Percentiles rank a stretch among this genome's conserved stretches.
These are phyloP conservation scores for Machaerirhynchus nigripectus DNA, from an alignment of 2,113 vertebrate species.

Conservation along the genomic window DNA sequence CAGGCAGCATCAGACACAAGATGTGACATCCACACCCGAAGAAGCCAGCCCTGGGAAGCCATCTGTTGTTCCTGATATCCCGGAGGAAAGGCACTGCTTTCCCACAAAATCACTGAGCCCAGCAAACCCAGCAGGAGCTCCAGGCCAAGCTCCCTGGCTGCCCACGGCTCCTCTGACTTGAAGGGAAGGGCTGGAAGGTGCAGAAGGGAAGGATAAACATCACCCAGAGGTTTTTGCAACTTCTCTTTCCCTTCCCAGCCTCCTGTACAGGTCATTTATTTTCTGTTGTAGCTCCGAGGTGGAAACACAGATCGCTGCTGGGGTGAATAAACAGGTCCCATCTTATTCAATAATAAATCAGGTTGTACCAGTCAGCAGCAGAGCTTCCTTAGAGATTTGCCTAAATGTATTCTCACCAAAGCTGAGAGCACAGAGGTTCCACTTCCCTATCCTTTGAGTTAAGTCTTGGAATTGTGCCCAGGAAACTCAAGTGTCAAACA, in stretches of 20 bases:
- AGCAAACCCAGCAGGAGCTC: not conserved
- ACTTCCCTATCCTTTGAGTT: not conserved
- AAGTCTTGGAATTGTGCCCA: conserved; percentile 18
- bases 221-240: not conserved
- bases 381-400: not conserved
- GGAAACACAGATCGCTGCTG: not conserved
- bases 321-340: not conserved
- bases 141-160: not conserved
- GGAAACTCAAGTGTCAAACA: not conserved
- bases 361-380: not conserved
- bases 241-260: not conserved
- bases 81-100: not conserved
- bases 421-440: not conserved
- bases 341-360: conserved; percentile 30
- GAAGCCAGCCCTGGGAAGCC: not conserved
- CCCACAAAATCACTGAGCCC: not conserved
- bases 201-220: not conserved
- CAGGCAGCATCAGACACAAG: not conserved
- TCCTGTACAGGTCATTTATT: not conserved
- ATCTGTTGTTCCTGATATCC: not conserved
- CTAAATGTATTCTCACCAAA: not conserved
- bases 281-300: not conserved
- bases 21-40: not conserved
- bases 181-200: not conserved
- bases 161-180: fast-evolving